Evolutionary conservation across 2,113 vertebrate species (phyloP), one percentile per base, ranked within the genome.

Genomic region (Protomyctophum bolini): DNA sequence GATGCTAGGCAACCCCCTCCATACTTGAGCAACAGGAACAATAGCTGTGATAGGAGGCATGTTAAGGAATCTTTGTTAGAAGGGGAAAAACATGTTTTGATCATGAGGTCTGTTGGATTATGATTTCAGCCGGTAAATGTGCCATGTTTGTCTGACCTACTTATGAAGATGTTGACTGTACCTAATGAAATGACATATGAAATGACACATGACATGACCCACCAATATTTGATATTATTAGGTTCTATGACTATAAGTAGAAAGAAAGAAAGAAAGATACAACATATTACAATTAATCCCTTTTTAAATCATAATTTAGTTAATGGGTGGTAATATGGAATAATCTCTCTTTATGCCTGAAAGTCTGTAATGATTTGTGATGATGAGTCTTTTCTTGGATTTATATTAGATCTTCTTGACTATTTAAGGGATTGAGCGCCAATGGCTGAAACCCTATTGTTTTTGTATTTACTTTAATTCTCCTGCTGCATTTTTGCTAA

Each of bases 31-130:
- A 72, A 70, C 21, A 1, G 69, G 82, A 86, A 91, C 91, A 92
- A 91, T 88, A 72, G 86, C 68, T 51, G n/a, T 55, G 63, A 74
- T 48, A 8, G 47, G 9, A 14, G 73, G 60, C 68, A 79, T 88
- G 91, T 84, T 75, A 84, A 87, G 90, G 88, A 88, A 90, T 92
- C 86, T 88, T 76, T 82, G 76, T 73, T 28, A 2, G 52, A 29
- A 2, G 52, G 21, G 55, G 74, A 76, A 89, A 91, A 90, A 89
- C 87, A 88, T 87, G 87, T 89, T 87, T 83, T 88, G 73, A 76
- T 80, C 70, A 73, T 72, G 62, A 59, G 68, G 58, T 11, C 7
- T 54, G 10, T 15, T 2, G 68, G 50, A 49, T 58, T 58, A 59
- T 68, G 56, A 28, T n/a, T 55, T 0, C 10, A 12, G 7, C n/a